These are phyloP conservation scores for Cydia amplana DNA, from an alignment of 1,140 invertebrate genomes.

Conservation along the genomic window DNA sequence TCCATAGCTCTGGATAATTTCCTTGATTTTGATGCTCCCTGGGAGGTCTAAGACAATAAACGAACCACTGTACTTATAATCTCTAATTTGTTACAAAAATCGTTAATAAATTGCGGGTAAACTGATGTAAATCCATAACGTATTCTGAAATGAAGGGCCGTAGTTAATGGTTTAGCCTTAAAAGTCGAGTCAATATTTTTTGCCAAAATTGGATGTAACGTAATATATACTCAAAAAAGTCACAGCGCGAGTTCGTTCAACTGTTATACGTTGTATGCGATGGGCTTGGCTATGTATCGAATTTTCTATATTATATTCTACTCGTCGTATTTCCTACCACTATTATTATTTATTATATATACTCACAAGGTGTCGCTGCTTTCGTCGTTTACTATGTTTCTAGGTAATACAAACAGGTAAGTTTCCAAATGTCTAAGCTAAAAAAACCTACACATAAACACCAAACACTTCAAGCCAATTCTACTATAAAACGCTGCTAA, in stretches of 20 bases:
- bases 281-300: constrained; percentile 48
- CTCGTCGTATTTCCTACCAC: constrained; percentile 36
- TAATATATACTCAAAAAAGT: constrained; percentile 19
- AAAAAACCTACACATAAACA: background rate
- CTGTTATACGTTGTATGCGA: constrained; percentile 56
- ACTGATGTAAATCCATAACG: too few relatives aligned
- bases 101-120: too few relatives aligned
- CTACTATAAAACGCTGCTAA: background rate
- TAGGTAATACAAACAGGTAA: background rate
- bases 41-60: too few relatives aligned
- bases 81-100: too few relatives aligned
- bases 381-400: constrained; percentile 39
- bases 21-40: too few relatives aligned
- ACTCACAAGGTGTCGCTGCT: constrained; percentile 46
- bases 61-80: too few relatives aligned
- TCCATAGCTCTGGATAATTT: too few relatives aligned
- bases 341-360: constrained; percentile 37
- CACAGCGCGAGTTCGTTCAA: constrained; percentile 49
- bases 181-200: too few relatives aligned
- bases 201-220: background rate
- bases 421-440: background rate
- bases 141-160: too few relatives aligned
- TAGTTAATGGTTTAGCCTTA: too few relatives aligned
- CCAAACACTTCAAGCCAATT: background rate
- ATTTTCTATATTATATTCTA: constrained; percentile 37